A percentile compares a stretch with the other conserved stretches of the same genome.
These are phyloP conservation scores for Erebia epiphron DNA, from an alignment of 2,888 invertebrate species.

Conservation along the genomic window DNA sequence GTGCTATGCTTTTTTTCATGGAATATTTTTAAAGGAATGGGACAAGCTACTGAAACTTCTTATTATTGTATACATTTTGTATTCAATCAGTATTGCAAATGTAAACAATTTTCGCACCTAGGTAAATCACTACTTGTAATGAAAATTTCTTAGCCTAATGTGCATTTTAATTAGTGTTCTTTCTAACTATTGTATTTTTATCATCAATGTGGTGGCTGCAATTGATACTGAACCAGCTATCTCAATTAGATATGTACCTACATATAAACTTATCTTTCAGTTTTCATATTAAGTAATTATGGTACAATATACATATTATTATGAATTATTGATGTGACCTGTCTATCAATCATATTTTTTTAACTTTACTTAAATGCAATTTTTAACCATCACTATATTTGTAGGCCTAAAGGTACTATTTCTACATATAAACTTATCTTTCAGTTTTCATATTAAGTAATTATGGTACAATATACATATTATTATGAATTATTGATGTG, in stretches of 20 bases:
- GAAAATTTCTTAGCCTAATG: constrained; percentile 12
- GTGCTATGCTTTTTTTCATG: not conserved
- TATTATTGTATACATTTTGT: not conserved
- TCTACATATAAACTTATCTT: not conserved
- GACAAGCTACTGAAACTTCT: not conserved
- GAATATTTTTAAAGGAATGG: not conserved
- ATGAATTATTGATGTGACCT: no score
- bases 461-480: no score
- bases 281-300: no score
- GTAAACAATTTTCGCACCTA: not conserved
- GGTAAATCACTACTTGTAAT: not conserved
- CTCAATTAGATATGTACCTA: not conserved
- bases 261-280: not conserved
- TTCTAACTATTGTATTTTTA: constrained; percentile 1
- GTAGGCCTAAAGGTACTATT: no score
- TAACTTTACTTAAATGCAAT: no score
- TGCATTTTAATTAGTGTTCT: not conserved
- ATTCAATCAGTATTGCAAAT: not conserved
- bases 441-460: no score
- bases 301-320: no score
- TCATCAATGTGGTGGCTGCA: constrained; percentile 24
- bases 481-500: no score
- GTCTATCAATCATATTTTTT: no score
- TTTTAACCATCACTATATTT: no score
- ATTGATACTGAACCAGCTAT: not conserved